A percentile compares a stretch with the other conserved stretches of the same genome.
Conservation (phyloP, 2,113 vertebrate genomes). For the Elachura formosa region DNA sequence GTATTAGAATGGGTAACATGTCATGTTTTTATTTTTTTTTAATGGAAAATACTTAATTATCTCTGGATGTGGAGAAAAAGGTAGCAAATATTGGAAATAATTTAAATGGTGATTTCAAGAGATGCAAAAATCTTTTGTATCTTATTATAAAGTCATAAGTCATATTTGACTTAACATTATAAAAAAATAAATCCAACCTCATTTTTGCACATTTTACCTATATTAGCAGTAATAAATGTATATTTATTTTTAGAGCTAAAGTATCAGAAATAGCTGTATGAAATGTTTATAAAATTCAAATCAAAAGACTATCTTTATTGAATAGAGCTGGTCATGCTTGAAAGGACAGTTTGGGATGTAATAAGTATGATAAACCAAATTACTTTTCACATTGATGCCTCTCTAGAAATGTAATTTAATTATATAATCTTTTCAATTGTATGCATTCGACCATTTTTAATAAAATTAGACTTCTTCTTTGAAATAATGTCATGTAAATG, state of each 20-base stretch:
- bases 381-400: background rate
- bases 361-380: background rate
- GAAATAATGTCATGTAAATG: background rate
- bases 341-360: background rate
- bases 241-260: background rate
- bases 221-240: background rate
- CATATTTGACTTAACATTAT: too few relatives aligned
- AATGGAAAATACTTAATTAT: background rate
- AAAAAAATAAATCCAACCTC: background rate
- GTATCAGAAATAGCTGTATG: background rate
- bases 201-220: background rate
- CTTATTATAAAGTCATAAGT: too few relatives aligned
- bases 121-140: too few relatives aligned
- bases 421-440: background rate
- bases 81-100: background rate
- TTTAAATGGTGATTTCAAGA: background rate
- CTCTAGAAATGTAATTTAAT: background rate
- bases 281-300: background rate
- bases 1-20: background rate
- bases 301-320: background rate
- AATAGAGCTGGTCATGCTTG: background rate
- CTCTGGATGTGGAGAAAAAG: accelerated
- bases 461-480: background rate
- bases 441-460: background rate
- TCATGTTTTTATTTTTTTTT: background rate